These are phyloP conservation scores for Emydoidea blandingii DNA, from an alignment of 2,797 vertebrate species.

Conservation along the genomic window DNA sequence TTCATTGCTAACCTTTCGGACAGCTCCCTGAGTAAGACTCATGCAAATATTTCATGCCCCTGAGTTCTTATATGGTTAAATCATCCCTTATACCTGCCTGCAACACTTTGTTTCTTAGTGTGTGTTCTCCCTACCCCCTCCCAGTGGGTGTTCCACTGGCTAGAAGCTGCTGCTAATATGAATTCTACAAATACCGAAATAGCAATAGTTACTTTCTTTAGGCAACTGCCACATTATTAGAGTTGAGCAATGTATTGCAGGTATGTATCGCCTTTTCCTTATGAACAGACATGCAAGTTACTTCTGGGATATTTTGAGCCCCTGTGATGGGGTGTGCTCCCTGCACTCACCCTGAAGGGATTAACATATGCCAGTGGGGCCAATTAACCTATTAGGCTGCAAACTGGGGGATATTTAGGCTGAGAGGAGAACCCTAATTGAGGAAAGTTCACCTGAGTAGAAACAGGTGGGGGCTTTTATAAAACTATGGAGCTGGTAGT, in stretches of 20 bases:
- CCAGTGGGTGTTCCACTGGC: neutral
- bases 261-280: neutral
- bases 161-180: slow-evolving; percentile 3
- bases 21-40: slow-evolving; percentile 23
- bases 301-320: neutral
- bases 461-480: too few relatives aligned
- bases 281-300: neutral
- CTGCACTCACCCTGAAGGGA: neutral
- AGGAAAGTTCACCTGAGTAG: too few relatives aligned
- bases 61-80: slow-evolving; percentile 33
- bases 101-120: slow-evolving; percentile 42
- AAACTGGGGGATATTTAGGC: too few relatives aligned
- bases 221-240: neutral
- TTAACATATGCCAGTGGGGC: neutral
- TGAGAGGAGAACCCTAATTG: too few relatives aligned
- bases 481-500: too few relatives aligned
- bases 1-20: slow-evolving; percentile 44
- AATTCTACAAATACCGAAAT: neutral
- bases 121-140: slow-evolving; percentile 38
- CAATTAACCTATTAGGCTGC: too few relatives aligned
- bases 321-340: neutral
- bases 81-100: slow-evolving; percentile 47
- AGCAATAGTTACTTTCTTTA: neutral
- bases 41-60: slow-evolving; percentile 17
- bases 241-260: neutral